Percentiles rank a stretch among this genome's conserved stretches.
These are phyloP conservation scores for Megaceryle maxima DNA, from an alignment of 2,113 vertebrate genomes.

Conservation along the genomic window DNA sequence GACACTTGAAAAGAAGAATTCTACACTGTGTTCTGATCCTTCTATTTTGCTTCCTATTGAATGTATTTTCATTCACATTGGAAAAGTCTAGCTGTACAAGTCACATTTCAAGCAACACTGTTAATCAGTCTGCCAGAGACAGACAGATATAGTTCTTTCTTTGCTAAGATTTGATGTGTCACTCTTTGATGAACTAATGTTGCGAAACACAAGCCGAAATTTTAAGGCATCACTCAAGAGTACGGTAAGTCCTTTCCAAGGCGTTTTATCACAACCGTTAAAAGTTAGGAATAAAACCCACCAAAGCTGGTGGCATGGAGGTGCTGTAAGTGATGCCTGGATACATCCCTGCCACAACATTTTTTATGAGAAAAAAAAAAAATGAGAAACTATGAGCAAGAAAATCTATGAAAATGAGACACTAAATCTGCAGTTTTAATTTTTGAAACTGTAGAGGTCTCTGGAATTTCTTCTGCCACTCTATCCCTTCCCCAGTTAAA, in stretches of 20 bases:
- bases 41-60: neutral
- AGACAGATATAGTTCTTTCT: neutral
- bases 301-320: neutral
- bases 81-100: neutral
- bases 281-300: neutral
- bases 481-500: neutral
- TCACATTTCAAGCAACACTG: neutral
- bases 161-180: neutral
- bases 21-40: neutral
- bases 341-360: neutral
- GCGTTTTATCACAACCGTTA: neutral
- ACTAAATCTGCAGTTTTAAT: neutral
- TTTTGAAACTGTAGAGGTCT: neutral
- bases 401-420: neutral
- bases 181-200: slow-evolving; percentile 40
- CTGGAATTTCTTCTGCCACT: neutral
- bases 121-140: neutral
- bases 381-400: neutral
- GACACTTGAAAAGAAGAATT: neutral
- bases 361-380: neutral
- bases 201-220: neutral
- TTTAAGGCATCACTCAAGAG: neutral
- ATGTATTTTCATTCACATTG: neutral
- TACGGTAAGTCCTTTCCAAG: slow-evolving; percentile 2
- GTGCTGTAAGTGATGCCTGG: neutral